A percentile compares a stretch with the other conserved stretches of the same genome.
Evolutionary conservation across 2,113 vertebrate species (phyloP).

Genomic region (Acanthisitta chloris): DNA sequence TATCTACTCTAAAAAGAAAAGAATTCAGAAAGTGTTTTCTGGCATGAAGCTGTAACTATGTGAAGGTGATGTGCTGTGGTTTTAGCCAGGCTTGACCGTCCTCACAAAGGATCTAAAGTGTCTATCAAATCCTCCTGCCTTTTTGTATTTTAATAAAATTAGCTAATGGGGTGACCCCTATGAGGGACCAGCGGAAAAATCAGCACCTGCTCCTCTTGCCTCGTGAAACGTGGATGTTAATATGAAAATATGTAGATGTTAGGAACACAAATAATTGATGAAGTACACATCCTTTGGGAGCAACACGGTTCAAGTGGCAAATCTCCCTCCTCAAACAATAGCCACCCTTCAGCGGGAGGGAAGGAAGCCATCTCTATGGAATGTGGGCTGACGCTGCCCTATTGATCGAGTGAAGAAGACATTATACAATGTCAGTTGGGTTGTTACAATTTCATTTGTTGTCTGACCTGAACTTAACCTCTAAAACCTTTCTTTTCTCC

Average conservation of each 20-base stretch:
- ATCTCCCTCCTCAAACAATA: constrained; percentile 81
- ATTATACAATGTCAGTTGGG: constrained; percentile 82
- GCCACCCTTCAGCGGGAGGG: constrained; percentile 74
- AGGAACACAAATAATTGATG: constrained; percentile 81
- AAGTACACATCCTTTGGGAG: constrained; percentile 79
- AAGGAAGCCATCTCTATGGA: constrained; percentile 84
- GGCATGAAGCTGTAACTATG: not conserved
- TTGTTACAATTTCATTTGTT: constrained; percentile 86
- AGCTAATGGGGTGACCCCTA: not conserved
- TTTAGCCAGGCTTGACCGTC: not conserved
- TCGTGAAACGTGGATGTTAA: constrained; percentile 17
- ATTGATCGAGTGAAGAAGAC: constrained; percentile 85
- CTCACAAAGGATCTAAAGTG: not conserved
- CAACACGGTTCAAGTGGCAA: constrained; percentile 80
- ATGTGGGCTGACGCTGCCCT: constrained; percentile 81
- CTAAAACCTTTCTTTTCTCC: constrained; percentile 77
- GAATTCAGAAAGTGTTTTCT: not conserved
- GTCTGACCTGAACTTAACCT: constrained; percentile 84
- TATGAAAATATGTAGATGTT: constrained; percentile 77
- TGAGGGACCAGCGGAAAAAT: not conserved
- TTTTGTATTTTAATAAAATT: not conserved
- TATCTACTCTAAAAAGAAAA: not conserved
- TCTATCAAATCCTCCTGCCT: not conserved
- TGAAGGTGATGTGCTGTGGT: not conserved
- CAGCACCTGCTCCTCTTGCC: not conserved